Evolutionary conservation across 2,888 invertebrate genomes (phyloP), one percentile per base, ranked within the genome.

Genomic region (Oxycera nigricornis): DNA sequence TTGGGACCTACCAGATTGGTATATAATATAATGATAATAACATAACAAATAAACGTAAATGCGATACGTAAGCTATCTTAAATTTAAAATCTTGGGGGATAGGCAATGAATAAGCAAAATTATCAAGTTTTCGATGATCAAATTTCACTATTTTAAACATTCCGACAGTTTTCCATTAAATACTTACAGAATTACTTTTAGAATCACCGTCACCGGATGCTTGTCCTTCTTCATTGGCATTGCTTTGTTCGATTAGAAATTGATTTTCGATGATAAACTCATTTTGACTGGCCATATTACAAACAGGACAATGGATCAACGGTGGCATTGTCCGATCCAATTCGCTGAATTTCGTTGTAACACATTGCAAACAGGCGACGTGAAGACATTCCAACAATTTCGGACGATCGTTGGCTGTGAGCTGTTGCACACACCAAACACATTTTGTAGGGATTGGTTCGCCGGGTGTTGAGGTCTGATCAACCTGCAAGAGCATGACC

Each of bases 381-480:
- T 96, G 96, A 79, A 96, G 88, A 83, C 96, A 96, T 85, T 94
- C 94, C 81, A 96, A 87, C 76, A 96, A 88, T 86, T 94, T 94
- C 39, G 95, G 94, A 61, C 89, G 87, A 81, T 91, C 90, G 50
- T 84, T 86, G 41, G 86, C 83, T 50, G 86, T 86, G 67, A 91
- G 84, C 55, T 85, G 80, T 80, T 87, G 87, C 31, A 81, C 82
- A 82, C 89, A 90, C 81, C 87, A 86, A 76, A 88, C 88, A 81
- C 90, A 90, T 82, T 88, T 89, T 76, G 87, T 86, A 41, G 84
- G 82, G 75, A 81, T 82, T 30, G 82, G 52, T 46, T 78, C 78
- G 72, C 76, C 78, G n/a, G 72, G 24, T 11, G 75, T 74, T 46
- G 72, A 41, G 61, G 75, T 72, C 75, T 77, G 77, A 61, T 78